Percentiles rank a stretch among this genome's conserved stretches.
Evolutionary conservation across 2,888 invertebrate species (phyloP).

Genomic region (Mechanitis mazaeus): DNA sequence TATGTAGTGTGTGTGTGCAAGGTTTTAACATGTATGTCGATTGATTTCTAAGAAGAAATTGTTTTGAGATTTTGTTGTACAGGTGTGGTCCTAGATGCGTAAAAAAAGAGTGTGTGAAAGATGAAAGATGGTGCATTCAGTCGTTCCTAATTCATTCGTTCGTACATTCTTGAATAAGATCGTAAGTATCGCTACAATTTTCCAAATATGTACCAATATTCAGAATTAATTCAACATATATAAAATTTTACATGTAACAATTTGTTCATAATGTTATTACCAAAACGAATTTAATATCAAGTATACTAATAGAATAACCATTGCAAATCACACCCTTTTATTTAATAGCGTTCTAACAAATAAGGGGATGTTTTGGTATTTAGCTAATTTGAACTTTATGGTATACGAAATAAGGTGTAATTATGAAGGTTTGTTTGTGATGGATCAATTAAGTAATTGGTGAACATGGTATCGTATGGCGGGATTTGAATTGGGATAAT

Average conservation of each 20-base stretch:
- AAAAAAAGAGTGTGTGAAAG: too few species aligned
- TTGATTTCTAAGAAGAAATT: too few species aligned
- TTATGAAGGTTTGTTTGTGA: conserved; percentile 29
- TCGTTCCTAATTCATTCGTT: too few species aligned
- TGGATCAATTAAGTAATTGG: conserved; percentile 70
- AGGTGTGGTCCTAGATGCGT: too few species aligned
- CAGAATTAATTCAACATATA: too few species aligned
- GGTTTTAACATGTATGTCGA: too few species aligned
- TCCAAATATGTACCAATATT: too few species aligned
- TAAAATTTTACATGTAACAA: not conserved
- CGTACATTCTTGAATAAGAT: too few species aligned
- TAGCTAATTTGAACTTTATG: conserved; percentile 25
- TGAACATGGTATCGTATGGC: conserved; percentile 22
- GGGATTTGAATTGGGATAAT: conserved; percentile 22
- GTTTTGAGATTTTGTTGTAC: too few species aligned
- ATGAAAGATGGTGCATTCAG: too few species aligned
- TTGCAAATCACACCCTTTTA: conserved; percentile 68
- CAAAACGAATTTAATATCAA: conserved; percentile 52
- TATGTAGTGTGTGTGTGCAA: too few species aligned
- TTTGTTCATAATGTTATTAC: conserved; percentile 10
- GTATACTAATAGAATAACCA: conserved; percentile 69
- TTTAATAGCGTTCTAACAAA: conserved; percentile 52
- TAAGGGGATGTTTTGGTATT: conserved; percentile 34
- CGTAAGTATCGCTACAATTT: too few species aligned
- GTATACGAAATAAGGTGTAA: conserved; percentile 22